Conservation (phyloP, 2,797 vertebrate genomes). For the Pelochelys cantorii region DNA sequence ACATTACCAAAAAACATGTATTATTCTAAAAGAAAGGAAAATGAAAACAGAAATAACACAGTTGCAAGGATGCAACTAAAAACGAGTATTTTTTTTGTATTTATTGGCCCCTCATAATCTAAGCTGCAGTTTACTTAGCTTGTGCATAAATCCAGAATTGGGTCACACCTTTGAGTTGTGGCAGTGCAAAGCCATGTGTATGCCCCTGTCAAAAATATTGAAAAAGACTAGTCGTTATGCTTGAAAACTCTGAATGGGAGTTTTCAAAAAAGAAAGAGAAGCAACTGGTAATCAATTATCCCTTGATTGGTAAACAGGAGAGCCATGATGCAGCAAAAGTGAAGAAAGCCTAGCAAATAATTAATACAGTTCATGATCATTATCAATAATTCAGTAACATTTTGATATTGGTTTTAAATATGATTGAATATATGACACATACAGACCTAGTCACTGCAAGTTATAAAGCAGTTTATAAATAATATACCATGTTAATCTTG, state of each 20-base stretch:
- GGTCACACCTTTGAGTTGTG: background rate
- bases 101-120: no score
- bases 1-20: no score
- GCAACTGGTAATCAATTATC: background rate
- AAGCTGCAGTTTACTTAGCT: no score
- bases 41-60: no score
- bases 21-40: no score
- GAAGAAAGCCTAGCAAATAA: background rate
- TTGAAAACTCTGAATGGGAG: background rate
- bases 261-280: background rate
- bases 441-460: background rate
- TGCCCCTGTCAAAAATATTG: background rate
- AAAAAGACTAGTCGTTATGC: background rate
- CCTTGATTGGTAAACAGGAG: background rate
- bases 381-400: background rate
- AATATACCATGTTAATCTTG: background rate
- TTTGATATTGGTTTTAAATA: background rate
- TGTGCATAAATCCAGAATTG: no score
- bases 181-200: background rate
- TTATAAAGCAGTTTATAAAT: background rate
- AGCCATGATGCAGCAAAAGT: background rate
- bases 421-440: background rate
- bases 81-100: no score
- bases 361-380: background rate
- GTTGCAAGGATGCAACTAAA: no score